Base-by-base conservation (phyloP, 2,888 invertebrate species). In the Hyalella azteca region DNA sequence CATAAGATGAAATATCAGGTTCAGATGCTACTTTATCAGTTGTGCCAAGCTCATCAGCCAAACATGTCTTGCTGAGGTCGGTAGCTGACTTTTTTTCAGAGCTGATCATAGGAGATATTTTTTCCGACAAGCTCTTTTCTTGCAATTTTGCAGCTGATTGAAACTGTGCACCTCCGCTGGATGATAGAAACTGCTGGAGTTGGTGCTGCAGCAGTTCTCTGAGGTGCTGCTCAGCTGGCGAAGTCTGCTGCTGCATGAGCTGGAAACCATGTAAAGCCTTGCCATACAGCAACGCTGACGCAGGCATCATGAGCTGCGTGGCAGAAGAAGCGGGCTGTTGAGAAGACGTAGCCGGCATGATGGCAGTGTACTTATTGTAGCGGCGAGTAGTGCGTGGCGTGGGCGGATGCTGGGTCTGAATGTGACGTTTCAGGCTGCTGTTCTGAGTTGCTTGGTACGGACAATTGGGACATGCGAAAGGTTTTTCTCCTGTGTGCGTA, bases 401-500 rank as follows among this genome's bases (percentile, higher is more conserved):
- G 19, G 45, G 54, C 1, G 48, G 48, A 19, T 78, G 78, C 36
- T 50, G 50, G 2, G 59, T 78, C 39, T 78, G 50, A 5, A 78
- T 59, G 50, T 78, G 78, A 1, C 78, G 78, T n/a, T 78, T 59
- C 9, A 78, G 49, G 49, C 59, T 78, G 15, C 50, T 59, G 39
- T 50, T 59, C 36, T 78, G 78, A 22, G 59, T 41, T n/a, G 78
- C 50, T 32, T 59, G 50, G 54, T 78, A 81, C 26, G 79, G 73
- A 45, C 83, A 83, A 49, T 80, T 75, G 39, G 73, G 26, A 40
- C 83, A 83, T 26, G 73, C 79, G 78, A 81, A 83, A 19, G 83
- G 83, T 41, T 83, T 79, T 36, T 83, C 83, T 11, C 83, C 83
- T 36, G 83, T 83, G 45, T 83, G 83, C 11, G 83, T 83, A 19